Evolutionary conservation across 2,888 invertebrate species (phyloP).

Genomic region (Strigamia transsilvanica): DNA sequence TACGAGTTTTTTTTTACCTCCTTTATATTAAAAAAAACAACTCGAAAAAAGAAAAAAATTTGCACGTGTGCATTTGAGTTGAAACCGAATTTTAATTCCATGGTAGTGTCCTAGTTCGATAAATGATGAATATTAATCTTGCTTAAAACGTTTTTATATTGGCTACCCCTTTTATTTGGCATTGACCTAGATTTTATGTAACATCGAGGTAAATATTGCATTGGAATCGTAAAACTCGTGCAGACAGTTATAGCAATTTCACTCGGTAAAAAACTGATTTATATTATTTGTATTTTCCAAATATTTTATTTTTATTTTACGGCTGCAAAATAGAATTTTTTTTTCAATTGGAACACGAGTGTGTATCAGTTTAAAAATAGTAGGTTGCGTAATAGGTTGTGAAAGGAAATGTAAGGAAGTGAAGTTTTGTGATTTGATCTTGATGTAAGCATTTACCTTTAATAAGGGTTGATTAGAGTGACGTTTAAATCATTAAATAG

Average conservation of each 20-base stretch:
- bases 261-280: not conserved
- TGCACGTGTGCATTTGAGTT: not conserved
- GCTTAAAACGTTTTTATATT: slow-evolving; percentile 16
- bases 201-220: slow-evolving; percentile 44
- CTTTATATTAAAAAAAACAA: not conserved
- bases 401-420: slow-evolving; percentile 49
- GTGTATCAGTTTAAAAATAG: slow-evolving; percentile 32
- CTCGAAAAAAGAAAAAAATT: too few species aligned
- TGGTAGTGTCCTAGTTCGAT: slow-evolving; percentile 7
- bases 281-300: not conserved
- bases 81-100: not conserved
- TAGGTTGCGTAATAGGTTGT: slow-evolving; percentile 36
- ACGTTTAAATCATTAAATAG: not conserved
- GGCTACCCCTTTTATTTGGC: slow-evolving; percentile 40
- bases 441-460: slow-evolving; percentile 30
- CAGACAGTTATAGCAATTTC: not conserved
- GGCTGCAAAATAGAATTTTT: not conserved
- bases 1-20: not conserved
- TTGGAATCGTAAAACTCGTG: slow-evolving; percentile 16
- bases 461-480: not conserved
- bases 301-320: not conserved
- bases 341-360: slow-evolving; percentile 39
- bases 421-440: slow-evolving; percentile 40
- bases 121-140: not conserved
- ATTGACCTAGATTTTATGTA: slow-evolving; percentile 47